phyloP scores from a whole-genome alignment of 2,797 vertebrate genomes.

The Hydrocynus forskahlii region DNA sequence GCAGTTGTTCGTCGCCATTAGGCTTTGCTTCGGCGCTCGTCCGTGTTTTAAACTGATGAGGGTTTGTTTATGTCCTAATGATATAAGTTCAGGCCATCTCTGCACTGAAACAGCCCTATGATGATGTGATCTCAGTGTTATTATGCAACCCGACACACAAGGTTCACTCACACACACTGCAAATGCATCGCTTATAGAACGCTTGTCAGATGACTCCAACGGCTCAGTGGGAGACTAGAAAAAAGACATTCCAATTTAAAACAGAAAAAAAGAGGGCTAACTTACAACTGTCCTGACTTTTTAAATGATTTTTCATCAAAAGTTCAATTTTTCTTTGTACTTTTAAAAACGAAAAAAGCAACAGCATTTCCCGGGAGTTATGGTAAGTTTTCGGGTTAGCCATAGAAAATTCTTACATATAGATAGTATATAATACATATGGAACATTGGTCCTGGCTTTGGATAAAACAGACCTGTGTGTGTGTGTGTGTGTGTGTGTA shows the following conservation, averaged over 20 bases:
- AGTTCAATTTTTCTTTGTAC: background rate
- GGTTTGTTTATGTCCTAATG: conserved; percentile 46
- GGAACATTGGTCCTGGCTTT: too few relatives aligned
- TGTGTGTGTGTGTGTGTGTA: background rate
- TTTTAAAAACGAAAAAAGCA: background rate
- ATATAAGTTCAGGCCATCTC: conserved; percentile 2
- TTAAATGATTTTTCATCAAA: background rate
- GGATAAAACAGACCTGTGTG: background rate
- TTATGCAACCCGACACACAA: conserved; percentile 9
- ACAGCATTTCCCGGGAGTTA: background rate
- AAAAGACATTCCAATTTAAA: background rate
- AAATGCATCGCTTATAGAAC: background rate
- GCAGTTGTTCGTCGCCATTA: background rate
- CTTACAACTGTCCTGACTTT: background rate
- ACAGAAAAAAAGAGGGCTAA: background rate
- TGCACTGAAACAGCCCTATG: conserved; percentile 5
- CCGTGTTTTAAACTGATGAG: conserved; percentile 8
- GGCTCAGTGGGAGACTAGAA: background rate
- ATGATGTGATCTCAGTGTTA: conserved; percentile 23
- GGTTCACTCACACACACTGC: background rate
- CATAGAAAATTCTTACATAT: too few relatives aligned
- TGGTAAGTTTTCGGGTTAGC: background rate
- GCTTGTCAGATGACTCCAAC: background rate
- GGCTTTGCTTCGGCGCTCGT: background rate
- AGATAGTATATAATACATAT: too few relatives aligned